A percentile compares a stretch with the other conserved stretches of the same genome.
Conservation (phyloP, 2,888 invertebrate species). For the Idaea biselata region DNA sequence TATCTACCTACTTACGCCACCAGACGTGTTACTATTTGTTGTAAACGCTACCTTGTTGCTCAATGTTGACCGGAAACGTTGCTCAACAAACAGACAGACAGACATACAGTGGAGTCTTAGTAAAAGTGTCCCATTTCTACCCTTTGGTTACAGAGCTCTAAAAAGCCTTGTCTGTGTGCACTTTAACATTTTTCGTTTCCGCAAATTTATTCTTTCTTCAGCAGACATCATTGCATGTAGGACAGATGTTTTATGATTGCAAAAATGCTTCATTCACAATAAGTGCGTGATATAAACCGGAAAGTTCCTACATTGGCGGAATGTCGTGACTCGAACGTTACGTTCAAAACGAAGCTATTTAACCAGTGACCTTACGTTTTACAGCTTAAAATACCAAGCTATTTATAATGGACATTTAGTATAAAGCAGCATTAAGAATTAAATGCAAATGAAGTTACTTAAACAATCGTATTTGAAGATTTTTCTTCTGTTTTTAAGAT, state of each 20-base stretch:
- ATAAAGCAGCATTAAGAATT: slow-evolving; percentile 28
- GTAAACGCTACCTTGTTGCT: too few relatives aligned
- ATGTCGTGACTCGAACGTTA: slow-evolving; percentile 31
- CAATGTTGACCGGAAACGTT: too few relatives aligned
- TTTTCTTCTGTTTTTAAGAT: too few relatives aligned
- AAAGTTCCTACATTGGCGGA: slow-evolving; percentile 25
- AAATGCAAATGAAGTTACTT: slow-evolving; percentile 9
- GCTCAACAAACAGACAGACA: too few relatives aligned
- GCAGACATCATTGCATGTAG: neutral
- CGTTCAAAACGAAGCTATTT: slow-evolving; percentile 28
- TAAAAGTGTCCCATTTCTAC: too few relatives aligned
- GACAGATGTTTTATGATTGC: neutral
- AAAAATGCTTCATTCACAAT: slow-evolving; percentile 5
- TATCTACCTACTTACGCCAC: too few relatives aligned
- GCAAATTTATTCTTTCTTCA: neutral
- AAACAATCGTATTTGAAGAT: too few relatives aligned
- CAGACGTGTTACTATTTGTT: too few relatives aligned
- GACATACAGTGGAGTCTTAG: too few relatives aligned
- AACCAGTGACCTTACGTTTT: slow-evolving; percentile 38
- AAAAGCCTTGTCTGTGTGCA: too few relatives aligned
- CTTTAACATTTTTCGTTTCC: too few relatives aligned
- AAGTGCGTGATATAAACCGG: slow-evolving; percentile 30
- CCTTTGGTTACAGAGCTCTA: too few relatives aligned
- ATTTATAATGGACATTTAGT: slow-evolving; percentile 32
- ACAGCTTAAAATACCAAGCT: slow-evolving; percentile 34